Evolutionary conservation across 1,140 invertebrate genomes (phyloP).

Genomic region (Drosophila orena): DNA sequence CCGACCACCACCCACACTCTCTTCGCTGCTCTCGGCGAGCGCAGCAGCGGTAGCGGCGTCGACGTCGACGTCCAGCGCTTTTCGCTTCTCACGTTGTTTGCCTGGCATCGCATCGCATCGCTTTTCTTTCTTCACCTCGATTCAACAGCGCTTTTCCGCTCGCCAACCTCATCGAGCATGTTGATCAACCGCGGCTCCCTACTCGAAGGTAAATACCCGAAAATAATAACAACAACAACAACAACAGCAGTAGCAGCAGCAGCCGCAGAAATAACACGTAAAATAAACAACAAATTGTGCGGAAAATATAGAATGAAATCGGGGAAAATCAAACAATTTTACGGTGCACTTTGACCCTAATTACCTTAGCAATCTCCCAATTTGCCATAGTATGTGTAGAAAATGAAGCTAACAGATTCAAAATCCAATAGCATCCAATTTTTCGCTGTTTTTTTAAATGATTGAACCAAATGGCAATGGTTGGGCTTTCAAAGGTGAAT

Average conservation of each 20-base stretch:
- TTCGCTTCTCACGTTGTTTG: slow-evolving; percentile 68
- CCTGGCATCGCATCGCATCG: not conserved
- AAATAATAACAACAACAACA: not conserved
- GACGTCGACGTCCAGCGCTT: slow-evolving; percentile 63
- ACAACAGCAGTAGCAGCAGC: not conserved
- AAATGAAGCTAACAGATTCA: too few species aligned
- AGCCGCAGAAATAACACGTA: not conserved
- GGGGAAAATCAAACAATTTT: not conserved
- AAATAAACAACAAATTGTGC: not conserved
- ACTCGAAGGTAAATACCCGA: slow-evolving; percentile 57
- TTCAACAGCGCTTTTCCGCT: slow-evolving; percentile 14
- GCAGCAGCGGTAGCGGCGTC: slow-evolving; percentile 34
- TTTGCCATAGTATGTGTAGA: too few species aligned
- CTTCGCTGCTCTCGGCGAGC: slow-evolving; percentile 5
- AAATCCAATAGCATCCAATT: too few species aligned
- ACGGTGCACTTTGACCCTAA: too few species aligned
- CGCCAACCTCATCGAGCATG: slow-evolving; percentile 51
- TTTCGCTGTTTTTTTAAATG: not conserved
- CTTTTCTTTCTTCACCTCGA: not conserved
- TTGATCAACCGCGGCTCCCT: slow-evolving; percentile 74
- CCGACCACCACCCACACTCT: not conserved
- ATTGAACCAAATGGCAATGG: not conserved
- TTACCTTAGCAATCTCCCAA: too few species aligned
- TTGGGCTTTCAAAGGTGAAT: slow-evolving; percentile 1
- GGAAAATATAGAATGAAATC: not conserved